phyloP scores from a whole-genome alignment of 2,888 invertebrate species.

The Caenorhabditis sp. region DNA sequence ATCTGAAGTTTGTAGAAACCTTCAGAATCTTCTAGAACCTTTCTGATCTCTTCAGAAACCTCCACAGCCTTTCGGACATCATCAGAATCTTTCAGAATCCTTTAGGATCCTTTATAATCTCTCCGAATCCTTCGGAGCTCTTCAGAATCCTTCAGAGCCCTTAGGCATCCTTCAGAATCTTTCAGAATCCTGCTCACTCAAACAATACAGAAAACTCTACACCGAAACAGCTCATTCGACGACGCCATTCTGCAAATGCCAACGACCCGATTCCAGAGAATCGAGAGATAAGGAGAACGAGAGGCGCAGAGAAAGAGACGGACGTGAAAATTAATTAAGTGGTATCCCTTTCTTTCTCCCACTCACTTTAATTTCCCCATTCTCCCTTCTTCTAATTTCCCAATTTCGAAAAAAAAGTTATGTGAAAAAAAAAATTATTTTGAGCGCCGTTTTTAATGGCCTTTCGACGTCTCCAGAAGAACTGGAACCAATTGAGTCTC shows the following conservation, averaged over 20 bases:
- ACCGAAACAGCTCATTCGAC: background rate
- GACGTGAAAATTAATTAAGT: slow-evolving; percentile 23
- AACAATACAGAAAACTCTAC: background rate
- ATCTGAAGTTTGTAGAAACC: background rate
- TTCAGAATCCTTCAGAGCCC: no score
- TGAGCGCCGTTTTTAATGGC: background rate
- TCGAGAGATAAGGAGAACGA: background rate
- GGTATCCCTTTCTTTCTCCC: no score
- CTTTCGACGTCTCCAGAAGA: background rate
- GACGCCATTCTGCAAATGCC: slow-evolving; percentile 6
- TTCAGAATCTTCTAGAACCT: background rate
- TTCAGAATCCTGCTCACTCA: no score
- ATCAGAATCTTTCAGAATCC: no score
- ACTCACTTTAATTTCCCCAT: slow-evolving; percentile 6
- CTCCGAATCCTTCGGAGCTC: no score
- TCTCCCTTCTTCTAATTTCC: background rate
- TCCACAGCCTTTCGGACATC: no score
- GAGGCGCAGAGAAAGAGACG: background rate
- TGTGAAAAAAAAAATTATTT: background rate
- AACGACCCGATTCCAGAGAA: background rate
- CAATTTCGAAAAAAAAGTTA: background rate
- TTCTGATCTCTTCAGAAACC: no score
- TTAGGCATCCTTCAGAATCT: no score
- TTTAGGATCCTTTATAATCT: no score
- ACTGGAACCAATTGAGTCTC: slow-evolving; percentile 6